Conservation (phyloP, 1,140 invertebrate genomes). For the Lasioglossum baleicum region DNA sequence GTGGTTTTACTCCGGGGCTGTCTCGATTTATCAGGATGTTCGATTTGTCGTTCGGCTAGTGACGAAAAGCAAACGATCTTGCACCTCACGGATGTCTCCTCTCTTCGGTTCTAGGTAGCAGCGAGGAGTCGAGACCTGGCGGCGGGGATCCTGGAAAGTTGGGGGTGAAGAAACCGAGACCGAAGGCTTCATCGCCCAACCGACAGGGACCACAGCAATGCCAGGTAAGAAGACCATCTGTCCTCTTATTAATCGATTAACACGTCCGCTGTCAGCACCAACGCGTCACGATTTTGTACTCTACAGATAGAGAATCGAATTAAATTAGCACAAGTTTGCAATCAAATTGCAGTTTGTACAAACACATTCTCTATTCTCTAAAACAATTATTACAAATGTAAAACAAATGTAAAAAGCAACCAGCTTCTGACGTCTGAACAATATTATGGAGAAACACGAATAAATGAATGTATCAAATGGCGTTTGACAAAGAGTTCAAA, state of each 20-base stretch:
- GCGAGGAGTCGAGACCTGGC: slow-evolving; percentile 77
- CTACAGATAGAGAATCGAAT: no score
- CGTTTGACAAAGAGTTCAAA: no score
- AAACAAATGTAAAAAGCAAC: no score
- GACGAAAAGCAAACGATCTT: slow-evolving; percentile 10
- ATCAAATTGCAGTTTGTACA: no score
- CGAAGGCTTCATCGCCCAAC: slow-evolving; percentile 88
- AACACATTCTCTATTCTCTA: no score
- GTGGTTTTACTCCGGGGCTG: neutral
- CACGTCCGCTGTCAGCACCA: no score
- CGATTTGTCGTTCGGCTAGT: slow-evolving; percentile 6
- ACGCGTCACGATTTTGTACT: no score
- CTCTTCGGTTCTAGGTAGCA: slow-evolving; percentile 74
- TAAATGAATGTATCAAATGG: no score
- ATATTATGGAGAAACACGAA: no score
- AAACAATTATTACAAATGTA: no score
- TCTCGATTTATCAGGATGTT: slow-evolving; percentile 28
- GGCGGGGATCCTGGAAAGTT: slow-evolving; percentile 76
- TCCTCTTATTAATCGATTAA: neutral
- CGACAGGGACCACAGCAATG: slow-evolving; percentile 90
- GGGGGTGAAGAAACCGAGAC: slow-evolving; percentile 84
- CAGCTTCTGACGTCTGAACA: no score
- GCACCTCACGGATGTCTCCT: slow-evolving; percentile 29
- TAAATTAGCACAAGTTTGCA: no score
- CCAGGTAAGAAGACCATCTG: slow-evolving; percentile 82